phyloP scores from a whole-genome alignment of 2,113 vertebrate genomes.

The Phaetusa simplex region DNA sequence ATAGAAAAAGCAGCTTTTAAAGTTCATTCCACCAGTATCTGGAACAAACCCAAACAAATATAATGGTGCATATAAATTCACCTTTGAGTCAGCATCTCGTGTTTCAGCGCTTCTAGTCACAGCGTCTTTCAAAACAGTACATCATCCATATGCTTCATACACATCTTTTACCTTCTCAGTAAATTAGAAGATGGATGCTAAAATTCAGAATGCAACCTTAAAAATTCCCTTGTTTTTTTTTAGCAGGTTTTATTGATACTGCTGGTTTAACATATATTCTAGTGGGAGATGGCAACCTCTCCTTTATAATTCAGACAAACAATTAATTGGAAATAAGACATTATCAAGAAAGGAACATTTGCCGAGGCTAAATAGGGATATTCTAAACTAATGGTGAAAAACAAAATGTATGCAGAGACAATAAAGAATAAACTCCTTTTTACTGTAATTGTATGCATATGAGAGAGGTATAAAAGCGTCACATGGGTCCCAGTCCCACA shows the following conservation, averaged over 20 bases:
- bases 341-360: background rate
- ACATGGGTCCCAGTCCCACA: background rate
- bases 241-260: background rate
- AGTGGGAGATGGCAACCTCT: background rate
- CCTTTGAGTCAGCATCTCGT: slow-evolving; percentile 67
- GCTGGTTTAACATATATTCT: background rate
- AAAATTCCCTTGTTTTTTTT: background rate
- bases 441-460: background rate
- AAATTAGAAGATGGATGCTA: slow-evolving; percentile 29
- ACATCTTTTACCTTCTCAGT: slow-evolving; percentile 19
- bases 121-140: slow-evolving; percentile 39
- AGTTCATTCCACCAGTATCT: slow-evolving; percentile 3
- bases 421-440: background rate
- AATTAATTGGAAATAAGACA: background rate
- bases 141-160: slow-evolving; percentile 32
- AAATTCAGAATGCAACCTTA: background rate
- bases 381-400: background rate
- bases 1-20: background rate
- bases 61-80: slow-evolving; percentile 57
- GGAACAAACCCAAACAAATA: slow-evolving; percentile 39
- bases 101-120: slow-evolving; percentile 62
- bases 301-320: background rate
- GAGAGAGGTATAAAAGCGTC: background rate
- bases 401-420: background rate
- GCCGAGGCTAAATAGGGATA: background rate